These are phyloP conservation scores for Tyto alba DNA, from an alignment of 2,113 vertebrate species.

Conservation along the genomic window DNA sequence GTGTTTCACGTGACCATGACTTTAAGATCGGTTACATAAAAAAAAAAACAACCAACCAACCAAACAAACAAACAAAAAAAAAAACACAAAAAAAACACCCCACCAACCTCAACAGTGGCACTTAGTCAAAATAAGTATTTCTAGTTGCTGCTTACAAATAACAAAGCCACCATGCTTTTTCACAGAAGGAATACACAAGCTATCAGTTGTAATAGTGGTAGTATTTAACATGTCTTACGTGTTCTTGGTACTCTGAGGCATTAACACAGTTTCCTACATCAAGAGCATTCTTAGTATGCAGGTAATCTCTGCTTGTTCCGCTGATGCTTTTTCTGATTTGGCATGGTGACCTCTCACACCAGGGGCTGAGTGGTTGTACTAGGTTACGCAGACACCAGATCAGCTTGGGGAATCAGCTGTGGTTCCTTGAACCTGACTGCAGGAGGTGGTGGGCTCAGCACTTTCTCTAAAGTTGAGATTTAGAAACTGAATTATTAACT, in stretches of 20 bases:
- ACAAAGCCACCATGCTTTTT: neutral
- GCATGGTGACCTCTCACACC: neutral
- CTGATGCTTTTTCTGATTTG: neutral
- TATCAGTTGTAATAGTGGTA: too few relatives aligned
- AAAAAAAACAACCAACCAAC: neutral
- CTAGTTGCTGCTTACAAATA: neutral
- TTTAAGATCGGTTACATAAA: neutral
- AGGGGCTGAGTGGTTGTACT: neutral
- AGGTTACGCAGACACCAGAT: accelerated
- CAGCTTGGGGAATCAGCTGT: neutral
- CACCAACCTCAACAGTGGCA: neutral
- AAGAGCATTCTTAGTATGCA: neutral
- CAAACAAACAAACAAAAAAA: too few relatives aligned
- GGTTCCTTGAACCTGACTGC: neutral
- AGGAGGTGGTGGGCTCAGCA: neutral
- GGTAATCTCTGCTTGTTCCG: neutral
- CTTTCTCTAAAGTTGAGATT: neutral
- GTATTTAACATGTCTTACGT: accelerated
- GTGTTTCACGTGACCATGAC: neutral
- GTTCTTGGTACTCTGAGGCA: neutral
- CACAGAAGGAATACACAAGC: too few relatives aligned
- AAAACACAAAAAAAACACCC: too few relatives aligned
- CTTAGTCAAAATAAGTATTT: neutral
- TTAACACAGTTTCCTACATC: neutral
- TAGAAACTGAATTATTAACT: neutral